A percentile compares a stretch with the other conserved stretches of the same genome.
These are phyloP conservation scores for Nyctereutes procyonoides DNA, from an alignment of 2,113 vertebrate species.

Conservation along the genomic window DNA sequence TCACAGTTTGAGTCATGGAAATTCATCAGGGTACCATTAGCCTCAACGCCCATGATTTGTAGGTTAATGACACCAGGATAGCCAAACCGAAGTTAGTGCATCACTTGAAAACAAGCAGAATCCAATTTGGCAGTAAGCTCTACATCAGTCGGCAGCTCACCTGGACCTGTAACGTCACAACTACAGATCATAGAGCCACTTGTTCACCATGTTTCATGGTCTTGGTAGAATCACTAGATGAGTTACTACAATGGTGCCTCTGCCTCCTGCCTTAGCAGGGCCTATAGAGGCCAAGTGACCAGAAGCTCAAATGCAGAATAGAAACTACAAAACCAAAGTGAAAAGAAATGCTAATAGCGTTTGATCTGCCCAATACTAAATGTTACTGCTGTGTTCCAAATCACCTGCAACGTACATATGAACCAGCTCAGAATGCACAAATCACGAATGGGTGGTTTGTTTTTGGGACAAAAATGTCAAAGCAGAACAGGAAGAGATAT, in stretches of 20 bases:
- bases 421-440: neutral
- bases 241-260: neutral
- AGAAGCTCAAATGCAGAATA: conserved; percentile 27
- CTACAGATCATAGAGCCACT: neutral
- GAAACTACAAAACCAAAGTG: conserved; percentile 35
- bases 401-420: neutral
- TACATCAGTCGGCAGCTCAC: neutral
- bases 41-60: neutral
- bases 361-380: neutral
- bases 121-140: conserved; percentile 1
- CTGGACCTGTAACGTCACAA: neutral
- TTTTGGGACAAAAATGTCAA: conserved; percentile 40
- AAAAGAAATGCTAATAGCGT: neutral
- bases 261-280: neutral
- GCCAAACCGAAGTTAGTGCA: neutral
- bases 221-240: neutral
- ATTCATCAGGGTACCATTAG: neutral
- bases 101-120: conserved; percentile 40
- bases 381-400: conserved; percentile 4
- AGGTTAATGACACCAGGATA: conserved; percentile 13
- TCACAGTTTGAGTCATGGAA: neutral
- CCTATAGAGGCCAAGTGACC: neutral
- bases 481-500: neutral
- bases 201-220: neutral
- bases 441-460: neutral